A percentile compares a stretch with the other conserved stretches of the same genome.
phyloP scores from a whole-genome alignment of 2,888 invertebrate species.

The Alloscopus bannaensis region DNA sequence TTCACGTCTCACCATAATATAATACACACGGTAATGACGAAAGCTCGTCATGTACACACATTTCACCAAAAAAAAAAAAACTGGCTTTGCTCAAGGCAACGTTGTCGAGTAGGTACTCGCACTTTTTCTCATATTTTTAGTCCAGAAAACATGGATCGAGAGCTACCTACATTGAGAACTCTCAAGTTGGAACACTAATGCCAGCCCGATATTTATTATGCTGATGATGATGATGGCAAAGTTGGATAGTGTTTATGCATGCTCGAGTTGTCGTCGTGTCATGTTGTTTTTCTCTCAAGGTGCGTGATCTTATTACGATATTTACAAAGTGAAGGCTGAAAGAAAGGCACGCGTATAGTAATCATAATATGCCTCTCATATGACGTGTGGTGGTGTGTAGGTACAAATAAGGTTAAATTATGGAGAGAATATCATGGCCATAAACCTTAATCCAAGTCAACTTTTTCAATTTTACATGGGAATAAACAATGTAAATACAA shows the following conservation, averaged over 20 bases:
- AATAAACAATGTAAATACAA: neutral
- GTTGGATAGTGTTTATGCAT: constrained; percentile 40
- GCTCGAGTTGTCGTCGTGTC: constrained; percentile 28
- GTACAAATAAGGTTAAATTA: too few species aligned
- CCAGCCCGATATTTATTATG: constrained; percentile 25
- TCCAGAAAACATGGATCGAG: constrained; percentile 7
- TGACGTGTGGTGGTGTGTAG: too few species aligned
- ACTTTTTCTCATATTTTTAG: constrained; percentile 16
- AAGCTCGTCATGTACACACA: too few species aligned
- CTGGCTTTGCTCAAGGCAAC: constrained; percentile 36
- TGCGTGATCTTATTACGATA: constrained; percentile 46
- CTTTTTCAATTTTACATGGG: constrained; percentile 10
- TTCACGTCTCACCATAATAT: too few species aligned
- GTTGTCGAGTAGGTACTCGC: too few species aligned
- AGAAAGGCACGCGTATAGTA: constrained; percentile 14
- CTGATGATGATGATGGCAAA: constrained; percentile 15
- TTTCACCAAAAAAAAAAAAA: too few species aligned
- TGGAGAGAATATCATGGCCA: neutral
- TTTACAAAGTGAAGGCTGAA: neutral
- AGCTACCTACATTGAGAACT: constrained; percentile 18
- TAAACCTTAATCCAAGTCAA: constrained; percentile 5
- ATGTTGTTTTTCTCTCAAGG: constrained; percentile 23
- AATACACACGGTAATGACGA: too few species aligned
- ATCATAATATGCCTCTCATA: neutral
- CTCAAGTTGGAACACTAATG: neutral